Evolutionary conservation across 2,113 vertebrate species (phyloP).

Genomic region (Limnothrissa miodon): DNA sequence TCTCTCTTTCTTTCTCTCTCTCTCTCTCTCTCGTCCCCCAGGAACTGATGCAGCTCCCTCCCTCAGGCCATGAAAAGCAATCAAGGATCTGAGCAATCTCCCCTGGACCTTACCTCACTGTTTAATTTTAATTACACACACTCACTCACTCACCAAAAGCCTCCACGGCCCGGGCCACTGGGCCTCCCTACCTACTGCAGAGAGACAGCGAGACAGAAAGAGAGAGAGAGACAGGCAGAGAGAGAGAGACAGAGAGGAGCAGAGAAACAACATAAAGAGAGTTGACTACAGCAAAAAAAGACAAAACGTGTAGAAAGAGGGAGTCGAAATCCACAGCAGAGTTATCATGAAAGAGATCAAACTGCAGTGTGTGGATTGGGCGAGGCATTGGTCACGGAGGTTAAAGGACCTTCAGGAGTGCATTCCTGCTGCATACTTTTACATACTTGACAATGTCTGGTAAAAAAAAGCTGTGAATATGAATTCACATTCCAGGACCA

Average conservation of each 20-base stretch:
- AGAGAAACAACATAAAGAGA: not conserved
- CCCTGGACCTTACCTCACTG: slow-evolving; percentile 71
- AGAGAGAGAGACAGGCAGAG: not conserved
- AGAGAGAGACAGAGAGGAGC: not conserved
- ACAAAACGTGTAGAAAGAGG: not conserved
- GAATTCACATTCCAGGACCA: not conserved
- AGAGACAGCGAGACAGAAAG: not conserved
- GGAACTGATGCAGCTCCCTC: slow-evolving; percentile 65
- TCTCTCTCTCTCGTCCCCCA: slow-evolving; percentile 13
- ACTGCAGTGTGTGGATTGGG: slow-evolving; percentile 23
- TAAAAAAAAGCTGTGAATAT: not conserved
- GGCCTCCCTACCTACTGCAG: slow-evolving; percentile 22
- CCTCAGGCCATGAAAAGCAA: slow-evolving; percentile 74
- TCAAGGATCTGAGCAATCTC: slow-evolving; percentile 68
- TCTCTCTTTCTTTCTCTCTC: slow-evolving; percentile 35
- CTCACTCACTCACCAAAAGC: slow-evolving; percentile 26
- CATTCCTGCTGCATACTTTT: not conserved
- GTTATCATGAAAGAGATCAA: not conserved
- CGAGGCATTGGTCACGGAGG: not conserved
- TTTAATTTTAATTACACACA: slow-evolving; percentile 74
- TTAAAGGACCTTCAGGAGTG: not conserved
- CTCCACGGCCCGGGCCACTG: slow-evolving; percentile 51
- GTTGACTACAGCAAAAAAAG: not conserved
- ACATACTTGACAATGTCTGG: not conserved
- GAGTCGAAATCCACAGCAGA: too few relatives aligned